Evolutionary conservation across 2,797 vertebrate genomes (phyloP).

Genomic region (Molossus alvarezi): DNA sequence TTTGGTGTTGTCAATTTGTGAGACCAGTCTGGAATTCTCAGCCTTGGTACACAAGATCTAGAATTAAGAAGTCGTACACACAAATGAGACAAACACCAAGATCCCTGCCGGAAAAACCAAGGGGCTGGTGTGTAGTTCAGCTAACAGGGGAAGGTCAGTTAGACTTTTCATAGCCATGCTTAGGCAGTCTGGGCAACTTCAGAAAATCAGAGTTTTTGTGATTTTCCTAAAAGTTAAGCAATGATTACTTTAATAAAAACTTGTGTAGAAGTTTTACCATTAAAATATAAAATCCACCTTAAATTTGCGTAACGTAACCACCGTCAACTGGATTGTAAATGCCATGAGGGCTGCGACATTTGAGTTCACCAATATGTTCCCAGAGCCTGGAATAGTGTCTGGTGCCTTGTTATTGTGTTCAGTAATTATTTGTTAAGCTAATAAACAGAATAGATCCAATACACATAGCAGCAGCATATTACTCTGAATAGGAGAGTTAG

Average conservation of each 20-base stretch:
- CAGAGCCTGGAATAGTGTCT: neutral
- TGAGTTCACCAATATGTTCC: neutral
- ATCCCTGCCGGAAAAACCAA: conserved; percentile 52
- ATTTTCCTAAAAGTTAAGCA: conserved; percentile 24
- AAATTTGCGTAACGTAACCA: neutral
- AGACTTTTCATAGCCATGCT: neutral
- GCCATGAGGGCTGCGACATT: neutral
- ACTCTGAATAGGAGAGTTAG: neutral
- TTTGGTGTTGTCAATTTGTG: conserved; percentile 87
- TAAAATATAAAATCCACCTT: conserved; percentile 34
- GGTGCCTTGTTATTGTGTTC: neutral
- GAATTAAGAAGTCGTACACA: conserved; percentile 85
- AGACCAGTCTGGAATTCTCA: conserved; percentile 88
- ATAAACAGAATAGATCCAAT: neutral
- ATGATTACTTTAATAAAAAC: neutral
- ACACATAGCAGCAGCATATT: neutral
- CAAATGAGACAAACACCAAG: conserved; percentile 81
- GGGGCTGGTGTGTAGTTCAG: neutral
- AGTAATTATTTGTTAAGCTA: conserved; percentile 47
- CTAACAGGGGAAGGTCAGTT: neutral
- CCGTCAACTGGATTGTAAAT: neutral
- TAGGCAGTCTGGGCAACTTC: neutral
- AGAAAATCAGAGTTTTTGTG: conserved; percentile 12
- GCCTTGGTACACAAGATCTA: conserved; percentile 88
- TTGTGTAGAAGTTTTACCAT: neutral